Evolutionary conservation across 2,888 invertebrate species (phyloP).

Genomic region (Sericinus montela): DNA sequence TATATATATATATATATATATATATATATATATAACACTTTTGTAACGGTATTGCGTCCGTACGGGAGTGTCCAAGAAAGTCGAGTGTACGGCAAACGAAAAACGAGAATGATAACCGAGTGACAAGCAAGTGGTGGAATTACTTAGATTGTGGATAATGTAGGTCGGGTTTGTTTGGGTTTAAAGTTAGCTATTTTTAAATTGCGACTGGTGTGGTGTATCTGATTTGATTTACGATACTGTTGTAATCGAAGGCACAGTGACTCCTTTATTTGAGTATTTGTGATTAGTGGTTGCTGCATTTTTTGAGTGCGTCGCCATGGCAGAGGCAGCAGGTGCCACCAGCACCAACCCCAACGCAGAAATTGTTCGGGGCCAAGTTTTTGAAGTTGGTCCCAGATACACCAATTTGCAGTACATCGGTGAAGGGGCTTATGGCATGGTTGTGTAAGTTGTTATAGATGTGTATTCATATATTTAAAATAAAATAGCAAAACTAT

Average conservation of each 20-base stretch:
- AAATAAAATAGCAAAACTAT: too few relatives aligned
- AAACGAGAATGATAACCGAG: constrained; percentile 73
- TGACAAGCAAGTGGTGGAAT: constrained; percentile 56
- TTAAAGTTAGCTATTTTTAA: constrained; percentile 42
- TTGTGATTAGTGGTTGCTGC: constrained; percentile 49
- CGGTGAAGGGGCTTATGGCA: constrained; percentile 99
- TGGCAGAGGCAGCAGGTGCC: constrained; percentile 86
- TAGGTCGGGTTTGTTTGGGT: constrained; percentile 73
- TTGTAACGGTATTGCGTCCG: constrained; percentile 72
- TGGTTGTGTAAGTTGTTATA: constrained; percentile 98
- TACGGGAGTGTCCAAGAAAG: constrained; percentile 71
- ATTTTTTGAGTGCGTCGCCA: constrained; percentile 70
- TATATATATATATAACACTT: too few relatives aligned
- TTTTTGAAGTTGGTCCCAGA: constrained; percentile 97
- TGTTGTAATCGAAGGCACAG: constrained; percentile 37
- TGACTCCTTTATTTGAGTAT: constrained; percentile 43
- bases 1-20: too few relatives aligned
- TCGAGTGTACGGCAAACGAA: constrained; percentile 54
- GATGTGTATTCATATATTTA: too few relatives aligned
- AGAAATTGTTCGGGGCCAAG: constrained; percentile 94
- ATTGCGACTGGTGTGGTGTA: constrained; percentile 36
- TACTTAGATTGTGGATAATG: constrained; percentile 66
- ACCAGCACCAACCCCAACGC: constrained; percentile 86
- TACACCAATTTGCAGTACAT: constrained; percentile 97
- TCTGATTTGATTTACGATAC: constrained; percentile 45